These are phyloP conservation scores for Brachypalpus laphriformis DNA, from an alignment of 2,888 invertebrate species.

Conservation along the genomic window DNA sequence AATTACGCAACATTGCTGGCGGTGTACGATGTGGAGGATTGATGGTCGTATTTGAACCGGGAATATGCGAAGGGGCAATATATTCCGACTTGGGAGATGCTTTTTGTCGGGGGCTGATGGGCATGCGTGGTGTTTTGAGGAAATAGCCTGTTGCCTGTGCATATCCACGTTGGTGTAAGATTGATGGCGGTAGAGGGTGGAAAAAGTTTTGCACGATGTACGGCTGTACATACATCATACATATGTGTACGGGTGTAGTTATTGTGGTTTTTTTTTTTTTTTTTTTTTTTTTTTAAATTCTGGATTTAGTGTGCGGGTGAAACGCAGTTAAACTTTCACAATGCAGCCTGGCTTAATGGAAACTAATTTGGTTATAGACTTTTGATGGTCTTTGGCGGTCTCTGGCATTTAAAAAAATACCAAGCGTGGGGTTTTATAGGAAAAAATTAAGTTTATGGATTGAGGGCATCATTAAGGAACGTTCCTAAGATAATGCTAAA, in stretches of 20 bases:
- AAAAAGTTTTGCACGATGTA: conserved; percentile 30
- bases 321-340: conserved; percentile 51
- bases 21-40: neutral
- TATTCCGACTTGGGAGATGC: conserved; percentile 57
- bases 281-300: conserved; percentile 17
- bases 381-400: neutral
- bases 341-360: conserved; percentile 49
- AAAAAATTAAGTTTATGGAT: neutral
- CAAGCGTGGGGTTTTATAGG: neutral
- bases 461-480: neutral
- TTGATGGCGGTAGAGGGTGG: conserved; percentile 17
- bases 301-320: conserved; percentile 10
- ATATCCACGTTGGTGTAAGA: conserved; percentile 41
- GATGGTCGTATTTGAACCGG: conserved; percentile 27
- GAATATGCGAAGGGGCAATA: conserved; percentile 49
- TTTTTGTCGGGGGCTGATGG: conserved; percentile 18
- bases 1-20: conserved; percentile 45
- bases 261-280: conserved; percentile 32
- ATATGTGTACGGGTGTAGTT: conserved; percentile 22
- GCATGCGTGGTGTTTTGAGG: conserved; percentile 36
- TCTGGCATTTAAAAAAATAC: neutral
- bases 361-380: neutral
- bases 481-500: neutral
- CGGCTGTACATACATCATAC: conserved; percentile 1
- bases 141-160: conserved; percentile 69